phyloP scores from a whole-genome alignment of 2,888 invertebrate genomes.

The Byasa hedistus region DNA sequence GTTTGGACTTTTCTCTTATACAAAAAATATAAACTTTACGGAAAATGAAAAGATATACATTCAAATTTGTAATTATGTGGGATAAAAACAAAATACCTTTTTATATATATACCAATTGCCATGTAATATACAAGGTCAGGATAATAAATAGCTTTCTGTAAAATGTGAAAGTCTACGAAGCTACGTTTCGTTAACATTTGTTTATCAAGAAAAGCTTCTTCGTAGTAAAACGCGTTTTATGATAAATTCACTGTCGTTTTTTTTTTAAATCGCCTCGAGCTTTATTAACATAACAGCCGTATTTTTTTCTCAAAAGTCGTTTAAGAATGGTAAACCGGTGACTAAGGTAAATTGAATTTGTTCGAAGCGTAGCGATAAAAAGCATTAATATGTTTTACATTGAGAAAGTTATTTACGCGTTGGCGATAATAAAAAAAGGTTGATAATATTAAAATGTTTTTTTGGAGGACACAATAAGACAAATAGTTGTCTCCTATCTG shows the following conservation, averaged over 20 bases:
- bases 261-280: conserved; percentile 19
- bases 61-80: too few species aligned
- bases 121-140: not conserved
- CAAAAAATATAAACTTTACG: too few species aligned
- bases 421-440: not conserved
- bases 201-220: conserved; percentile 18
- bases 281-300: conserved; percentile 20
- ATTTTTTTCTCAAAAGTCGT: conserved; percentile 12
- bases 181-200: conserved; percentile 7
- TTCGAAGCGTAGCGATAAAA: conserved; percentile 1
- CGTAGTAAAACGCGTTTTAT: conserved; percentile 9
- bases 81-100: not conserved
- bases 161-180: conserved; percentile 22
- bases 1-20: too few species aligned
- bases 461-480: not conserved
- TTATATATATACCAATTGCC: too few species aligned
- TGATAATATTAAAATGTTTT: not conserved
- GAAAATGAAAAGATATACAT: too few species aligned
- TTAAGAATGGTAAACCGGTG: conserved; percentile 10
- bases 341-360: conserved; percentile 20
- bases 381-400: conserved; percentile 3
- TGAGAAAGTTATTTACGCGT: not conserved
- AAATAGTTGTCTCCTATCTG: not conserved
- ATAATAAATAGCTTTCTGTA: conserved; percentile 4
- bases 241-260: conserved; percentile 10